A percentile compares a stretch with the other conserved stretches of the same genome.
Evolutionary conservation across 2,797 vertebrate species (phyloP).

Genomic region (Melanotaenia parkinsoni): DNA sequence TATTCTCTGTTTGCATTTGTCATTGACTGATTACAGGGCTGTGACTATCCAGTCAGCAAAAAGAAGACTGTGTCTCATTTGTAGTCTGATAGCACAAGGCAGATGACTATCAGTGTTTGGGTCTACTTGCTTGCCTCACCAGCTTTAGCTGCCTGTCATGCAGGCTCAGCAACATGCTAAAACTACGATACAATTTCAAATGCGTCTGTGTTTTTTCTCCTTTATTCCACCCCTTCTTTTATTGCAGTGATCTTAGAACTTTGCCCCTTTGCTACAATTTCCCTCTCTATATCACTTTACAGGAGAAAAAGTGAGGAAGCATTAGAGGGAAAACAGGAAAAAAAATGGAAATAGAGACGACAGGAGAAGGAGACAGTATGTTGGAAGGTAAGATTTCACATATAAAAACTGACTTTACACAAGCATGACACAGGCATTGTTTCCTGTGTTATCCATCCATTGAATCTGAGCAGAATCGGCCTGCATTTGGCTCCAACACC

Average conservation of each 20-base stretch:
- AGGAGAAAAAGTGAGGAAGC: slow-evolving; percentile 29
- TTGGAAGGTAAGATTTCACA: slow-evolving; percentile 18
- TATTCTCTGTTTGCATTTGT: slow-evolving; percentile 57
- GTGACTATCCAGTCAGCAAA: slow-evolving; percentile 54
- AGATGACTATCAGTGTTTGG: slow-evolving; percentile 74
- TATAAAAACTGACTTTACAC: slow-evolving; percentile 21
- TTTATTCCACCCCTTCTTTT: not conserved
- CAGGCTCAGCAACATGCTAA: slow-evolving; percentile 65
- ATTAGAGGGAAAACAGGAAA: not conserved
- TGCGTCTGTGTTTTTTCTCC: not conserved
- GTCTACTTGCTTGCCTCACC: slow-evolving; percentile 56
- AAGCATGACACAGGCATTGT: slow-evolving; percentile 12
- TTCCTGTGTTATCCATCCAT: slow-evolving; percentile 34
- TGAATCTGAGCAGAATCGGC: slow-evolving; percentile 28
- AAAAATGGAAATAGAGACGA: slow-evolving; percentile 6
- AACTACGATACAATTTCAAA: slow-evolving; percentile 65
- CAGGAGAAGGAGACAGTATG: slow-evolving; percentile 17
- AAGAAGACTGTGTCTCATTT: slow-evolving; percentile 59
- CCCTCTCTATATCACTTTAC: slow-evolving; percentile 24
- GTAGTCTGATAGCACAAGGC: slow-evolving; percentile 57
- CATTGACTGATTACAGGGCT: slow-evolving; percentile 67
- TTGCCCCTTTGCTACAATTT: slow-evolving; percentile 2
- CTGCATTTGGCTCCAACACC: slow-evolving; percentile 10
- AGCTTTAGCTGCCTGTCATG: slow-evolving; percentile 64
- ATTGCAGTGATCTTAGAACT: slow-evolving; percentile 27